Base-by-base conservation (phyloP, 2,113 vertebrate genomes). In the Donacobius atricapilla region DNA sequence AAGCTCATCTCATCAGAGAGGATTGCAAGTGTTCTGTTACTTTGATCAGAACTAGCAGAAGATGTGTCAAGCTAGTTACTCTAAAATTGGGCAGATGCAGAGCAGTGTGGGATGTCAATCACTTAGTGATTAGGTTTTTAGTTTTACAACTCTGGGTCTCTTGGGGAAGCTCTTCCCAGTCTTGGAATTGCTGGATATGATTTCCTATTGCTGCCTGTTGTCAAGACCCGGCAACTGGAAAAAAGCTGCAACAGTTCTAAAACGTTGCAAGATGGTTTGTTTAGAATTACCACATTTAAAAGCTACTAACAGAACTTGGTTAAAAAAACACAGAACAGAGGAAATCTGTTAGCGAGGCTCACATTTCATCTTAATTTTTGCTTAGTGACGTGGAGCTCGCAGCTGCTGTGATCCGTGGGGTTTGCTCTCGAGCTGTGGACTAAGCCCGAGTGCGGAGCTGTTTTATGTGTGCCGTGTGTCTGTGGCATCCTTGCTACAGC, bases 41-140 rank as follows among this genome's bases (percentile, higher is more conserved):
- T 90, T 93, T 79, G 77, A 84, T 94, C 77, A 69, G 69, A 84
- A 84, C 84, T 92, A 92, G 60, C 51, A 71, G 60, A 64, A 75
- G 40, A 44, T 1, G 2, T 71, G 69, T 83, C 77, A 70, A 75
- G 27, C 15, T 64, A 93, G 42, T 87, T 81, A 78, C 61, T 89
- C 76, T 58, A 8, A 56, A 87, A 60, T 33, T 79, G 60, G 72
- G 53, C 42, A 82, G 57, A 75, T 54, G 37, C 39, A 39, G 81
- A 90, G 35, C 65, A 65, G 50, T 63, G 56, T 81, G 72, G 42
- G 15, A 17, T 39, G 68, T 78, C 58, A 79, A 11, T 89, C 76
- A 80, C 24, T 80, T 16, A 0, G 13, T 44, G n/a, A n/a, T n/a
- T n/a, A 15, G 3, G 28, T 60, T 89, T 87, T 33, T 27, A 24